Evolutionary conservation across 1,140 invertebrate species (phyloP).

Genomic region (Halotydeus destructor): DNA sequence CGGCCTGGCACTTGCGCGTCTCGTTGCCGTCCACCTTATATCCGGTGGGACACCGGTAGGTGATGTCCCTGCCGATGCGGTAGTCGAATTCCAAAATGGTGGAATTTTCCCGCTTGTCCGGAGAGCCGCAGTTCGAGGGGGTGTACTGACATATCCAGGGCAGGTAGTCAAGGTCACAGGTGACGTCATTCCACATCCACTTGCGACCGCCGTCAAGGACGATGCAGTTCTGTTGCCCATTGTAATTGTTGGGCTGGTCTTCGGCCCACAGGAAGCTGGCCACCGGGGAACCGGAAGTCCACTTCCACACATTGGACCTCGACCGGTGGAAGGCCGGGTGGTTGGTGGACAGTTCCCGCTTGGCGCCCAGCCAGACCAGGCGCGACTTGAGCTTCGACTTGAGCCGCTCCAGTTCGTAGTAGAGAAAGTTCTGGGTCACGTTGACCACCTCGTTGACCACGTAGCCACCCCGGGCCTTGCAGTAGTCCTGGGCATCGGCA

Average conservation of each 20-base stretch:
- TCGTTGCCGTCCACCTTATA: conserved; percentile 52
- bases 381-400: conserved; percentile 49
- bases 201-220: conserved; percentile 65
- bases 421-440: conserved; percentile 38
- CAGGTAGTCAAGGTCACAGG: conserved; percentile 56
- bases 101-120: conserved; percentile 59
- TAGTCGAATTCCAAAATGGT: conserved; percentile 49
- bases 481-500: conserved; percentile 48
- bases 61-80: conserved; percentile 41
- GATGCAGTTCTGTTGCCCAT: conserved; percentile 79
- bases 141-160: conserved; percentile 71
- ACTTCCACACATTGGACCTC: conserved; percentile 8
- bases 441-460: conserved; percentile 51
- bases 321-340: conserved; percentile 6
- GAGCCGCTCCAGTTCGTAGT: conserved; percentile 50
- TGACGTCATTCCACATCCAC: conserved; percentile 86
- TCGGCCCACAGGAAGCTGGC: conserved; percentile 49
- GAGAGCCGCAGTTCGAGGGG: conserved; percentile 59
- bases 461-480: conserved; percentile 37
- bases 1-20: conserved; percentile 22
- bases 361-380: conserved; percentile 71
- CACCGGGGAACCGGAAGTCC: conserved; percentile 11
- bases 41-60: conserved; percentile 58
- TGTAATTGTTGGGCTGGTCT: conserved; percentile 85
- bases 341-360: conserved; percentile 36